Percentiles rank a stretch among this genome's conserved stretches.
phyloP scores from a whole-genome alignment of 1,140 invertebrate species.

The Eupristina koningsbergeri region DNA sequence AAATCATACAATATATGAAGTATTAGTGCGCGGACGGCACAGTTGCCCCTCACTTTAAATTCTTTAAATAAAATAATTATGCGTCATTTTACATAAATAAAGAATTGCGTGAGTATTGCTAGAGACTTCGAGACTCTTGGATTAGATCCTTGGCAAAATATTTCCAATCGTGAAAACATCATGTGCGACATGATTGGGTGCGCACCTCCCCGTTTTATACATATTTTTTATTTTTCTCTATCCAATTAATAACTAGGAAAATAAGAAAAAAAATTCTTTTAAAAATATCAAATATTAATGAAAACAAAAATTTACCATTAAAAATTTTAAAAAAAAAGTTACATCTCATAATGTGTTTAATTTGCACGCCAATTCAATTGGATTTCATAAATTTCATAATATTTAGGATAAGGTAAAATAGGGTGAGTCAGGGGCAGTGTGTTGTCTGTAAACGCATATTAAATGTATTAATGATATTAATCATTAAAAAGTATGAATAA shows the following conservation, averaged over 20 bases:
- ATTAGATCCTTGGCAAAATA: background rate
- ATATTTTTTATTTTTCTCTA: slow-evolving; percentile 27
- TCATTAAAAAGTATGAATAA: slow-evolving; percentile 7
- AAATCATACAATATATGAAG: background rate
- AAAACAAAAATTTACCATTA: slow-evolving; percentile 11
- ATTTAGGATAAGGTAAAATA: slow-evolving; percentile 7
- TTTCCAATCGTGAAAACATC: slow-evolving; percentile 3
- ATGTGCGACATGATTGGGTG: slow-evolving; percentile 61
- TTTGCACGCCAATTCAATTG: background rate
- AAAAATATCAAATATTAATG: no score
- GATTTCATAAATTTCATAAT: background rate
- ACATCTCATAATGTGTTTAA: background rate
- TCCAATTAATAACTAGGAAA: background rate
- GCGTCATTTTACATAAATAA: background rate
- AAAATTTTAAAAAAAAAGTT: background rate
- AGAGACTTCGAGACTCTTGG: background rate
- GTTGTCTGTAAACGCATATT: slow-evolving; percentile 52
- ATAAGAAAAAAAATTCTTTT: slow-evolving; percentile 35
- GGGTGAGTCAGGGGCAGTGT: slow-evolving; percentile 59
- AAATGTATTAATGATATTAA: slow-evolving; percentile 21
- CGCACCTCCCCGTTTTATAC: slow-evolving; percentile 65
- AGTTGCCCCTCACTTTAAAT: slow-evolving; percentile 52
- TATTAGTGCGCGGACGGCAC: slow-evolving; percentile 51
- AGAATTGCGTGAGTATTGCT: no score
- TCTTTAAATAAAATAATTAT: no score